A percentile compares a stretch with the other conserved stretches of the same genome.
These are phyloP conservation scores for Tachycineta bicolor DNA, from an alignment of 2,113 vertebrate species.

Conservation along the genomic window DNA sequence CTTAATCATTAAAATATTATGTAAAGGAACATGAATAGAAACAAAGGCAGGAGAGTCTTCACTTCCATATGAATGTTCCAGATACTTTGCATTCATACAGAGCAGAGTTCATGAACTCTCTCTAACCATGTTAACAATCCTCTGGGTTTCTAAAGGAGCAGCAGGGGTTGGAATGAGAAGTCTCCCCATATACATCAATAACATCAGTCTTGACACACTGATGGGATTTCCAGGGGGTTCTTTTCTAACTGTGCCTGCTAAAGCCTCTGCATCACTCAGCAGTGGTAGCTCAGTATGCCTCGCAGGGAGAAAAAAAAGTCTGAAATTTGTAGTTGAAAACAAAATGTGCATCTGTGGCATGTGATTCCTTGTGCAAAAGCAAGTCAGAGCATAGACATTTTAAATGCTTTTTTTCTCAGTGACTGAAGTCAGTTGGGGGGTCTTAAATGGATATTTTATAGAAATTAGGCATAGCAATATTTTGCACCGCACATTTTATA, in stretches of 20 bases:
- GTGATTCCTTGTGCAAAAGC: constrained; percentile 42
- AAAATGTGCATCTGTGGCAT: constrained; percentile 13
- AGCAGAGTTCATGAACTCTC: constrained; percentile 83
- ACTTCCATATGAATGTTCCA: constrained; percentile 80
- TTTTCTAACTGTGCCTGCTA: constrained; percentile 53
- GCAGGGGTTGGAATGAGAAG: constrained; percentile 80
- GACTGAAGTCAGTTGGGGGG: background rate
- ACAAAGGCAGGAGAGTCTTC: constrained; percentile 60
- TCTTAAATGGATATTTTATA: background rate
- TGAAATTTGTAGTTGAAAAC: constrained; percentile 23
- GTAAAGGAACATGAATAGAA: constrained; percentile 70
- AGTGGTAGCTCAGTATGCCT: constrained; percentile 40
- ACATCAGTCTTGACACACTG: constrained; percentile 74
- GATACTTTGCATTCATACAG: constrained; percentile 80
- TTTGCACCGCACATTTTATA: background rate
- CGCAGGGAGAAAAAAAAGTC: background rate
- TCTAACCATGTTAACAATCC: constrained; percentile 80
- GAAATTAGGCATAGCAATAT: background rate
- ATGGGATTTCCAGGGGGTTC: constrained; percentile 69
- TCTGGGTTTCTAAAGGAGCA: constrained; percentile 81
- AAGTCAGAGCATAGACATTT: background rate
- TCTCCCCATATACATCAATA: constrained; percentile 80
- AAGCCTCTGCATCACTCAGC: constrained; percentile 31
- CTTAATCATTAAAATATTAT: constrained; percentile 70
- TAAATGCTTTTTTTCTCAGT: constrained; percentile 8